These are phyloP conservation scores for Vulpes lagopus DNA, from an alignment of 2,113 vertebrate genomes.

Conservation along the genomic window DNA sequence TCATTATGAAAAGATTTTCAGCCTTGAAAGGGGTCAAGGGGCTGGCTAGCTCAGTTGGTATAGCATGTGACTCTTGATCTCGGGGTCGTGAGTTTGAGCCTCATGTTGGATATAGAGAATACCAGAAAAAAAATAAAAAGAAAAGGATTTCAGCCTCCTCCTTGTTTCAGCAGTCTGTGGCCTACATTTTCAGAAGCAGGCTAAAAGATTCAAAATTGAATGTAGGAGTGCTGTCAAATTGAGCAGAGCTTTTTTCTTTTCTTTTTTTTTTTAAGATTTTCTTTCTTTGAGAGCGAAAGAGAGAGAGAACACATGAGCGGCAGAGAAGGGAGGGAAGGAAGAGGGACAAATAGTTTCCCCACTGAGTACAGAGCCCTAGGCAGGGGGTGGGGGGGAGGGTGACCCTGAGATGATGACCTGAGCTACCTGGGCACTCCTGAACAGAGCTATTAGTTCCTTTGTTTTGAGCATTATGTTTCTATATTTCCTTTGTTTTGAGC, in stretches of 20 bases:
- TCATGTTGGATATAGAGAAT: neutral
- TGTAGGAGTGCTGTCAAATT: neutral
- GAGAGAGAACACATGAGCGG: neutral
- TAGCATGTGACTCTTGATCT: neutral
- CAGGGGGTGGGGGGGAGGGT: too few species aligned
- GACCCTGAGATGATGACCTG: neutral
- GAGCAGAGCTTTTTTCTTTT: neutral
- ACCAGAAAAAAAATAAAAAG: neutral
- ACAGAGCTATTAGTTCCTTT: neutral
- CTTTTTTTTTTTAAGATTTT: neutral
- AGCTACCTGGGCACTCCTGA: neutral
- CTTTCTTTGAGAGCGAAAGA: neutral
- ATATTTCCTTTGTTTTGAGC: neutral
- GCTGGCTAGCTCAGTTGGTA: neutral
- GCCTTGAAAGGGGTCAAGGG: neutral
- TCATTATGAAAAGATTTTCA: neutral
- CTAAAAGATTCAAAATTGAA: neutral
- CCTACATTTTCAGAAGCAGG: neutral
- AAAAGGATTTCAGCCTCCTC: neutral
- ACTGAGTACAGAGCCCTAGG: neutral
- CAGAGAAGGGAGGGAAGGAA: neutral
- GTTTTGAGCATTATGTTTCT: neutral
- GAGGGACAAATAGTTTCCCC: neutral
- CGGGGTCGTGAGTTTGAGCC: neutral
- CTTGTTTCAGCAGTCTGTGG: too few species aligned